phyloP scores from a whole-genome alignment of 2,113 vertebrate species.

The Parotia lawesii region DNA sequence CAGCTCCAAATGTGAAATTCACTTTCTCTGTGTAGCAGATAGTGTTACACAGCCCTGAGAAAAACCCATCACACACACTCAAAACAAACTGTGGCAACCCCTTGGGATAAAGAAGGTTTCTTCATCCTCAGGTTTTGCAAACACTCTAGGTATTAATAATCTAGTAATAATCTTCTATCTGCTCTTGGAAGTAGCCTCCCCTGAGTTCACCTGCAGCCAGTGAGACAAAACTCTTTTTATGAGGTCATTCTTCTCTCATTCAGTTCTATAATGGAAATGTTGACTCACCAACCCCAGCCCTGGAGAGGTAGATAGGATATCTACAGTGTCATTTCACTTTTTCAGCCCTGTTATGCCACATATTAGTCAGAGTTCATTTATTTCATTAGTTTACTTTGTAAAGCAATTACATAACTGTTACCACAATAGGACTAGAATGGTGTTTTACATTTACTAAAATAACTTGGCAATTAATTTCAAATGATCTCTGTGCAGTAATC shows the following conservation, averaged over 20 bases:
- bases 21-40: not conserved
- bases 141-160: not conserved
- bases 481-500: conserved; percentile 52
- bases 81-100: not conserved
- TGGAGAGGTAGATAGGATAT: not conserved
- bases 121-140: not conserved
- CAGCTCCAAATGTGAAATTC: not conserved
- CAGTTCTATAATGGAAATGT: not conserved
- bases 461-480: conserved; percentile 65
- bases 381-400: conserved; percentile 60
- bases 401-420: conserved; percentile 48
- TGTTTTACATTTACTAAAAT: conserved; percentile 56
- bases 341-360: not conserved
- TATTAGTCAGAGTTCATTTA: conserved; percentile 60
- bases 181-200: not conserved
- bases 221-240: not conserved
- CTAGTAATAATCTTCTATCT: not conserved
- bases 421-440: conserved; percentile 26
- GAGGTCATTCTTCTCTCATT: not conserved
- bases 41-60: not conserved
- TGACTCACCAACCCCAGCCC: not conserved
- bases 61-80: not conserved
- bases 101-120: not conserved
- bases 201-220: not conserved
- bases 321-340: not conserved